Evolutionary conservation across 2,113 vertebrate species (phyloP).

Genomic region (Scatophagus argus): DNA sequence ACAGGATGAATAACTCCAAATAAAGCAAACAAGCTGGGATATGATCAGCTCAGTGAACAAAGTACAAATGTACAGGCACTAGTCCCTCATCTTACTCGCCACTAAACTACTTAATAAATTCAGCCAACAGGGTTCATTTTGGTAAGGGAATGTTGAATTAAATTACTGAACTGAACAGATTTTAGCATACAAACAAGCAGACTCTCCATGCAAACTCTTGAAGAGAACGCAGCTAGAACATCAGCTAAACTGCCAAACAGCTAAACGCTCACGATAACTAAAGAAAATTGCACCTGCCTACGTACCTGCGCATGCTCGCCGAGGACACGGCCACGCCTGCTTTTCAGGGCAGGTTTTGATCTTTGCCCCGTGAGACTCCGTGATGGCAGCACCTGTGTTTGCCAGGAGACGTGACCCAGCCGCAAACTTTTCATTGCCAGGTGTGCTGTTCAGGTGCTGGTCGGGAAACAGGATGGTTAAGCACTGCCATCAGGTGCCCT

Average conservation of each 20-base stretch:
- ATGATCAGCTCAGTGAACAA: background rate
- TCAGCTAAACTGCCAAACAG: too few relatives aligned
- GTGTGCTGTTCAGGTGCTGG: conserved; percentile 55
- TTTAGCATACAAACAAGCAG: background rate
- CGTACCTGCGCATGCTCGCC: background rate
- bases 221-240: too few relatives aligned
- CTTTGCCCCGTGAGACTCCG: background rate
- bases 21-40: background rate
- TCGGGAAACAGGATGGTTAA: conserved; percentile 35
- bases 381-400: conserved; percentile 45
- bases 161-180: background rate
- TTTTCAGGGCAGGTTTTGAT: conserved; percentile 12
- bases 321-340: background rate
- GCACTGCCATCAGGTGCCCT: conserved; percentile 75
- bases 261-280: background rate
- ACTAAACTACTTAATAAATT: background rate
- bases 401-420: conserved; percentile 14
- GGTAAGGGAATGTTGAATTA: background rate
- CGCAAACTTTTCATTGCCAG: conserved; percentile 18
- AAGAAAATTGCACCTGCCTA: background rate
- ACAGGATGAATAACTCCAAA: background rate
- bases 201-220: too few relatives aligned
- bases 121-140: background rate
- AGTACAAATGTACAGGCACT: background rate
- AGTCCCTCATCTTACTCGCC: background rate